Percentiles rank a stretch among this genome's conserved stretches.
phyloP scores from a whole-genome alignment of 2,113 vertebrate species.

The Puma concolor region DNA sequence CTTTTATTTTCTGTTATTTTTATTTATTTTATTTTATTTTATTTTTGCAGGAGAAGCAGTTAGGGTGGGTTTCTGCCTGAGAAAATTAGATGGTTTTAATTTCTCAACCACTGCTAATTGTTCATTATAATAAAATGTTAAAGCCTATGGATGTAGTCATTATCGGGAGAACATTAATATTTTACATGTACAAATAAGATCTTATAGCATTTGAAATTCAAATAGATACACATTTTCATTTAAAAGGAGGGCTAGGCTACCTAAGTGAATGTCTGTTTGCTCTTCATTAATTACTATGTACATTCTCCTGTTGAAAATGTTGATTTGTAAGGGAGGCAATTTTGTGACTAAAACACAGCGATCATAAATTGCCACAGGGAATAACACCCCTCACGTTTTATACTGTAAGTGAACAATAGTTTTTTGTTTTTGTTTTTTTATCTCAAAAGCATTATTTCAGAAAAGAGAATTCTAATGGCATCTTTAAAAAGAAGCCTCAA shows the following conservation, averaged over 20 bases:
- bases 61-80: not conserved
- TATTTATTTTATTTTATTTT: not conserved
- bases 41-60: not conserved
- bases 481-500: not conserved
- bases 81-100: not conserved
- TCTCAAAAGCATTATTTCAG: not conserved
- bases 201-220: not conserved
- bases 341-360: not conserved
- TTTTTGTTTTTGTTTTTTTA: slow-evolving; percentile 12
- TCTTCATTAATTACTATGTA: not conserved
- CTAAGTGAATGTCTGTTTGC: not conserved
- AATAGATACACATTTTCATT: not conserved
- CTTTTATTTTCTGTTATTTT: not conserved
- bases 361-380: not conserved
- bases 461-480: slow-evolving; percentile 5
- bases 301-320: not conserved
- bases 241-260: not conserved
- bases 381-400: not conserved
- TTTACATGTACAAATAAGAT: not conserved
- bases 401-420: not conserved
- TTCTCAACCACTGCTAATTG: not conserved
- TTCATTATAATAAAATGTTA: not conserved
- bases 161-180: not conserved
- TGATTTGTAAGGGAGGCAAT: not conserved
- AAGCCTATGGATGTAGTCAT: not conserved